These are phyloP conservation scores for Astur gentilis DNA, from an alignment of 2,113 vertebrate species.

Conservation along the genomic window DNA sequence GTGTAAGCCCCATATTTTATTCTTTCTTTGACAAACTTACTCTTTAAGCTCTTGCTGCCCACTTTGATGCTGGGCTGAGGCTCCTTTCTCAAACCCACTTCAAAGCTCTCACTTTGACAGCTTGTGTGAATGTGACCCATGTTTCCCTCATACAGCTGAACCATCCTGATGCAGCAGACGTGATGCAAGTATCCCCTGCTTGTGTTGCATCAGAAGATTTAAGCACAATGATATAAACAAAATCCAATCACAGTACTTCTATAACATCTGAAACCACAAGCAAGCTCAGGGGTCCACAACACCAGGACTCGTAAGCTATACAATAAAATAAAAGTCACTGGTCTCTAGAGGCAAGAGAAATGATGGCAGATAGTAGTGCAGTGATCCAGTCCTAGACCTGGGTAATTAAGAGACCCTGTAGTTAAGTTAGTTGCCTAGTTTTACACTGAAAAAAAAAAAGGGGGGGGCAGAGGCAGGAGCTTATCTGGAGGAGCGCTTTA, in stretches of 20 bases:
- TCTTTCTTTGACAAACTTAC: background rate
- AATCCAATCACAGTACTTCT: background rate
- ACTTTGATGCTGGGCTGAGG: background rate
- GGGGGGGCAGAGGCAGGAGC: background rate
- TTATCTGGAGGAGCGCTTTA: background rate
- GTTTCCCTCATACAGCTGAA: background rate
- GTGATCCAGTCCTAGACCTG: background rate
- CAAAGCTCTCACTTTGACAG: background rate
- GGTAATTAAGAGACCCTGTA: background rate
- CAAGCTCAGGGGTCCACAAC: accelerated
- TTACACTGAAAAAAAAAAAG: background rate
- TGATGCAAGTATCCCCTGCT: background rate
- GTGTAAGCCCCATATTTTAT: background rate
- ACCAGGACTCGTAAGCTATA: accelerated
- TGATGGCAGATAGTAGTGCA: background rate
- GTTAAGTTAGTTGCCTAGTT: background rate
- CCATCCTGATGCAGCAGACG: background rate
- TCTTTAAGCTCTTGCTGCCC: background rate
- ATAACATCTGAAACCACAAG: background rate
- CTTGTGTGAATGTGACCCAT: background rate
- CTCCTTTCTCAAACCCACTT: background rate
- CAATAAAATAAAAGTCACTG: background rate
- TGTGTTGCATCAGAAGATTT: background rate
- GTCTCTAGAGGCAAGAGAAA: background rate
- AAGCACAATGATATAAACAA: background rate